These are phyloP conservation scores for Meghimatium bilineatum DNA, from an alignment of 2,888 invertebrate species.

Conservation along the genomic window DNA sequence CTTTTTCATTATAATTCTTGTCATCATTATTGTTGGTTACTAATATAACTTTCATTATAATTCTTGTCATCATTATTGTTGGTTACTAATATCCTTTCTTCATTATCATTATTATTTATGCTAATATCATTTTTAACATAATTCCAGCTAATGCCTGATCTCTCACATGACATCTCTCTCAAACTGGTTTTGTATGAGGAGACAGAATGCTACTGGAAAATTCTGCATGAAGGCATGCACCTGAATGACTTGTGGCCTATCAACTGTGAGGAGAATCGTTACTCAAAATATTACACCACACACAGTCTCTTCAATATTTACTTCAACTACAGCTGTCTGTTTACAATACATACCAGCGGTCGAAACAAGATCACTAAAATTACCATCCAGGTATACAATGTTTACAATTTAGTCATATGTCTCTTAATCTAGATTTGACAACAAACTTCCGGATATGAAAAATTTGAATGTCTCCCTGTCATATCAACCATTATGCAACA, in stretches of 20 bases:
- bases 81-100: too few species aligned
- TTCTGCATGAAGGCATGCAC: conserved; percentile 37
- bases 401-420: background rate
- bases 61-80: too few species aligned
- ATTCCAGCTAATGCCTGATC: conserved; percentile 38
- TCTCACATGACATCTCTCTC: conserved; percentile 44
- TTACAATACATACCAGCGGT: conserved; percentile 47
- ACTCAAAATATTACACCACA: conserved; percentile 43
- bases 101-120: background rate
- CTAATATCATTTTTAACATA: background rate
- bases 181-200: conserved; percentile 46
- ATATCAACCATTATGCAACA: too few species aligned
- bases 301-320: conserved; percentile 49
- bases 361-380: conserved; percentile 48
- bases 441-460: too few species aligned
- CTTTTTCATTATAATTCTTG: too few species aligned
- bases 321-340: conserved; percentile 47
- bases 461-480: too few species aligned
- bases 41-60: too few species aligned
- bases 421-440: background rate
- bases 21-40: too few species aligned
- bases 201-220: conserved; percentile 46
- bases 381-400: conserved; percentile 41
- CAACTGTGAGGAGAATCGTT: conserved; percentile 45
- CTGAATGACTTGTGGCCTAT: conserved; percentile 49